Evolutionary conservation across 2,888 invertebrate genomes (phyloP), one percentile per base, ranked within the genome.

Genomic region (Drosophila rellima): DNA sequence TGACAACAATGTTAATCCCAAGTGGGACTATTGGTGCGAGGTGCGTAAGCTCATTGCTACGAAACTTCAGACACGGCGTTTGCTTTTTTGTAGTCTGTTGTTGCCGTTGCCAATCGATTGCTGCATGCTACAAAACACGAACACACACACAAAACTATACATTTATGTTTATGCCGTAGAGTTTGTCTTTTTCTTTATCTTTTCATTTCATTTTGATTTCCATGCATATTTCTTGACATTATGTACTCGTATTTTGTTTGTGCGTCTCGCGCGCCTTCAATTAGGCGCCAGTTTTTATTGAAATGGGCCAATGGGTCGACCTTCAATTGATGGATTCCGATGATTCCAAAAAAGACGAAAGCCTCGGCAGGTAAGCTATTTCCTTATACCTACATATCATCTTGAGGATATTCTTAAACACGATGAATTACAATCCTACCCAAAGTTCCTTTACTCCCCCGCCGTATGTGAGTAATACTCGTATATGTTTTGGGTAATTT

Each of bases 21-120:
- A 97, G 81, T 99, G 99, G 99, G 98, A 99, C 93, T 98, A 94
- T 93, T 98, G 97, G 95, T 99, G 98, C 92, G 99, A 99, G 97
- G 98, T 98, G 94, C 93, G 93, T 89, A 76, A 33, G 48, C 62
- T 63, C 35, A 45, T 44, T 54, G 60, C 74, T 63, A 60, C 31
- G 39, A 39, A 42, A 54, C 61, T 50, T 10, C 51, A 29, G 15
- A 50, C 40, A 52, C 42, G n/a, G 60, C 63, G 15, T 44, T 40
- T 63, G 69, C 68, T 70, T 77, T 57, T 52, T 61, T 57, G 70
- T 78, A 78, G 74, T 74, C 47, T 62, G 40, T 70, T 85, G 44
- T 87, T 74, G 70, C 74, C 54, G 47, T 82, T 71, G 69, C 72
- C 66, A 59, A 60, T 60, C 55, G 74, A 78, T 79, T 87, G 82